Evolutionary conservation across 2,888 invertebrate species (phyloP).

Genomic region (Trachelus stipa): DNA sequence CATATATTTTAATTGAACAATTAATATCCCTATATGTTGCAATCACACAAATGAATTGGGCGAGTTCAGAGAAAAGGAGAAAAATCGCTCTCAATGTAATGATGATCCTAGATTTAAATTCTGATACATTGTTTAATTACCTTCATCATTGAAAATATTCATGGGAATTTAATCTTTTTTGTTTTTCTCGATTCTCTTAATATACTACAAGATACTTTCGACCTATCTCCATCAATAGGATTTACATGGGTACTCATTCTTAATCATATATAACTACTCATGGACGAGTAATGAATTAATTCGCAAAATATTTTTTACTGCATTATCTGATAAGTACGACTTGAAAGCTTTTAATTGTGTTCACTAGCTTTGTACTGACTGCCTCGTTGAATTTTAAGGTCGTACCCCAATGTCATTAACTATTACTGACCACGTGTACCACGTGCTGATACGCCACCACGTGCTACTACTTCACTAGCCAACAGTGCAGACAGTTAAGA

Average conservation of each 20-base stretch:
- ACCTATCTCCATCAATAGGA: constrained; percentile 8
- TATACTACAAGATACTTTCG: constrained; percentile 26
- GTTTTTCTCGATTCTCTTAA: constrained; percentile 26
- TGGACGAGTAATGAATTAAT: not conserved
- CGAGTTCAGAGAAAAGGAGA: not conserved
- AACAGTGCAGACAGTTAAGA: not conserved
- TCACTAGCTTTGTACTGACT: not conserved
- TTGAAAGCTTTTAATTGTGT: not conserved
- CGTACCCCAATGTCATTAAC: not conserved
- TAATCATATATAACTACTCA: not conserved
- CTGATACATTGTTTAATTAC: not conserved
- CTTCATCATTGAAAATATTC: not conserved
- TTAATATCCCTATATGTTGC: not conserved
- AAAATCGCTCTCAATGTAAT: not conserved
- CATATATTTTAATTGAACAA: not conserved
- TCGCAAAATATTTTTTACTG: not conserved
- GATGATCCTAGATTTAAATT: not conserved
- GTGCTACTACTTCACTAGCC: not conserved
- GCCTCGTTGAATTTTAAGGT: not conserved
- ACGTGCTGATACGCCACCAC: not conserved
- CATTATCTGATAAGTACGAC: not conserved
- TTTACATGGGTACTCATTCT: not conserved
- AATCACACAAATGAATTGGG: not conserved
- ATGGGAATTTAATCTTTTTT: not conserved
- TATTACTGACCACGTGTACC: not conserved